These are phyloP conservation scores for Drosophila albomicans DNA, from an alignment of 1,140 invertebrate species.

Conservation along the genomic window DNA sequence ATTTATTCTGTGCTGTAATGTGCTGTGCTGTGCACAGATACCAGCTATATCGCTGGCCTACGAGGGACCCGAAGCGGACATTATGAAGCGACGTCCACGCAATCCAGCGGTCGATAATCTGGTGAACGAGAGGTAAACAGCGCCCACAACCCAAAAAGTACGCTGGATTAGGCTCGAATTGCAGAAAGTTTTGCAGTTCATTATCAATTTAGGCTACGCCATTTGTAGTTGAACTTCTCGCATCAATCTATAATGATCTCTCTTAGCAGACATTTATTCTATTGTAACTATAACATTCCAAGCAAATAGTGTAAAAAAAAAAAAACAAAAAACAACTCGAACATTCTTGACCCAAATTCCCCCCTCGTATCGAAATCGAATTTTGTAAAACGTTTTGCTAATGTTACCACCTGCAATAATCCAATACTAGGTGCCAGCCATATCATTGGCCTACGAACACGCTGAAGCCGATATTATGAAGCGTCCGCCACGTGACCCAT, in stretches of 20 bases:
- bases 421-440: constrained; percentile 95
- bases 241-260: constrained; percentile 16
- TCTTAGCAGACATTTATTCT: not conserved
- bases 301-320: constrained; percentile 1
- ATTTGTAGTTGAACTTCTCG: constrained; percentile 27
- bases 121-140: constrained; percentile 95
- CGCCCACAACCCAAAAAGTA: not conserved
- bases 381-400: constrained; percentile 70
- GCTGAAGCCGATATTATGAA: constrained; percentile 99
- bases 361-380: constrained; percentile 32
- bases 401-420: constrained; percentile 77
- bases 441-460: constrained; percentile 99
- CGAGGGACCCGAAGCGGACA: constrained; percentile 98
- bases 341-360: not conserved
- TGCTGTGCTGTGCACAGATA: constrained; percentile 87
- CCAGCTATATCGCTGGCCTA: constrained; percentile 99
- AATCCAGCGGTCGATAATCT: constrained; percentile 98
- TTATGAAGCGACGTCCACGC: constrained; percentile 99
- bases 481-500: constrained; percentile 98
- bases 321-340: not conserved
- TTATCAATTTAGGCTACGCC: constrained; percentile 14
- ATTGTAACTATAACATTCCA: constrained; percentile 18
- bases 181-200: not conserved
- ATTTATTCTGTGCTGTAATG: constrained; percentile 32
- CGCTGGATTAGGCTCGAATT: constrained; percentile 30